These are phyloP conservation scores for Tachina lurida DNA, from an alignment of 2,888 invertebrate species.

Conservation along the genomic window DNA sequence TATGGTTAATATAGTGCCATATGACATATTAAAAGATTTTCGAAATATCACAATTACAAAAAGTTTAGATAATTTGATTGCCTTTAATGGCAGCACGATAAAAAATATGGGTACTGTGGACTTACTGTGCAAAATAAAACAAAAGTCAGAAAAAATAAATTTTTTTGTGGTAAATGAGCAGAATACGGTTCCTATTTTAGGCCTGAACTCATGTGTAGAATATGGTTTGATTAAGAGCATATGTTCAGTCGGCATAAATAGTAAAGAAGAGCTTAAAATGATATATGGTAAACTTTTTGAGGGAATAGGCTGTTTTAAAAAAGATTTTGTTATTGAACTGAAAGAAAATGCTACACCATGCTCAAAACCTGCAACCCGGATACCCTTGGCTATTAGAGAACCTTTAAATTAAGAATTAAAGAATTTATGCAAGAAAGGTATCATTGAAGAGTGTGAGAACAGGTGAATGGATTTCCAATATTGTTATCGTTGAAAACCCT, in stretches of 20 bases:
- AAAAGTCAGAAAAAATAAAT: slow-evolving; percentile 33
- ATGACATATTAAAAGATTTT: slow-evolving; percentile 15
- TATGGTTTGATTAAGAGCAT: slow-evolving; percentile 52
- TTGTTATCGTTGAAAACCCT: slow-evolving; percentile 58
- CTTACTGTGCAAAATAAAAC: slow-evolving; percentile 26
- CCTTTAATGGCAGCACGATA: slow-evolving; percentile 50
- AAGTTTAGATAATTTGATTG: slow-evolving; percentile 50
- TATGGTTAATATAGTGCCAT: slow-evolving; percentile 52
- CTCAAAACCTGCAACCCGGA: slow-evolving; percentile 35
- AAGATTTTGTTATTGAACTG: slow-evolving; percentile 31
- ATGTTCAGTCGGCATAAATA: slow-evolving; percentile 2
- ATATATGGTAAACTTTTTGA: neutral
- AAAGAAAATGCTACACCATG: slow-evolving; percentile 54
- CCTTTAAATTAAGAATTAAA: slow-evolving; percentile 24
- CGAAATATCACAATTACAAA: too few relatives aligned
- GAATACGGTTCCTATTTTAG: slow-evolving; percentile 41
- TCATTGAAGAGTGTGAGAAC: slow-evolving; percentile 28
- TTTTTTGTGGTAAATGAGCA: slow-evolving; percentile 39
- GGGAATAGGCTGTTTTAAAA: slow-evolving; percentile 5
- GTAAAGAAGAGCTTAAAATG: neutral
- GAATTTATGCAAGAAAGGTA: slow-evolving; percentile 33
- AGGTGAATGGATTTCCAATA: slow-evolving; percentile 51
- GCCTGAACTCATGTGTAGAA: slow-evolving; percentile 41
- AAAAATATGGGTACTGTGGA: slow-evolving; percentile 24
- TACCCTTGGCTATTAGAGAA: slow-evolving; percentile 42